These are phyloP conservation scores for Psephotus haematonotus DNA, from an alignment of 2,113 vertebrate genomes.

Conservation along the genomic window DNA sequence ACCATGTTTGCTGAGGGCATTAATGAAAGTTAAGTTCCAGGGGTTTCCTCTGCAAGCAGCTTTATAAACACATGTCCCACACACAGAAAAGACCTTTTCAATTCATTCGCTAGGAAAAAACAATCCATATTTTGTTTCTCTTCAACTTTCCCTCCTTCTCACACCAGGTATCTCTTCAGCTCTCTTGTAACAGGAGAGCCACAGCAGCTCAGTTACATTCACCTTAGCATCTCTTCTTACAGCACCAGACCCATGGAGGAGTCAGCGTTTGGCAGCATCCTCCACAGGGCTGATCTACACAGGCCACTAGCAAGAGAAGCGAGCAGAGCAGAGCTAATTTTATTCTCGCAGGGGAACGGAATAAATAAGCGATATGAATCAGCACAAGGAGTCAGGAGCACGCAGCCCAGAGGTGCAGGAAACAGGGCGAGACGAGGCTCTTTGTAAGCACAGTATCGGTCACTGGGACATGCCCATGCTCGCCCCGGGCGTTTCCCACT, in stretches of 20 bases:
- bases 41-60: background rate
- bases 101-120: background rate
- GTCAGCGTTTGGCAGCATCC: background rate
- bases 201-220: background rate
- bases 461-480: background rate
- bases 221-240: background rate
- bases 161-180: accelerated
- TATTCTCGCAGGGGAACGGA: background rate
- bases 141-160: background rate
- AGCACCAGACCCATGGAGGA: background rate
- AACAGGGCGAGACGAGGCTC: accelerated
- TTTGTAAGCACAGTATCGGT: background rate
- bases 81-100: background rate
- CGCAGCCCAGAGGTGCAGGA: background rate
- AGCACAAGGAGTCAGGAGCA: background rate
- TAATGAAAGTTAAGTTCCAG: background rate
- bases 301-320: background rate
- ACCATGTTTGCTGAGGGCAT: background rate
- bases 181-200: accelerated
- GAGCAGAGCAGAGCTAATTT: background rate
- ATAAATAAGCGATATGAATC: background rate
- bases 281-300: background rate
- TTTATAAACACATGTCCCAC: accelerated
- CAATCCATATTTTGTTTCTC: background rate
- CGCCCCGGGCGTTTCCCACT: background rate